A percentile compares a stretch with the other conserved stretches of the same genome.
phyloP scores from a whole-genome alignment of 1,140 invertebrate species.

The Drosophila nasuta region DNA sequence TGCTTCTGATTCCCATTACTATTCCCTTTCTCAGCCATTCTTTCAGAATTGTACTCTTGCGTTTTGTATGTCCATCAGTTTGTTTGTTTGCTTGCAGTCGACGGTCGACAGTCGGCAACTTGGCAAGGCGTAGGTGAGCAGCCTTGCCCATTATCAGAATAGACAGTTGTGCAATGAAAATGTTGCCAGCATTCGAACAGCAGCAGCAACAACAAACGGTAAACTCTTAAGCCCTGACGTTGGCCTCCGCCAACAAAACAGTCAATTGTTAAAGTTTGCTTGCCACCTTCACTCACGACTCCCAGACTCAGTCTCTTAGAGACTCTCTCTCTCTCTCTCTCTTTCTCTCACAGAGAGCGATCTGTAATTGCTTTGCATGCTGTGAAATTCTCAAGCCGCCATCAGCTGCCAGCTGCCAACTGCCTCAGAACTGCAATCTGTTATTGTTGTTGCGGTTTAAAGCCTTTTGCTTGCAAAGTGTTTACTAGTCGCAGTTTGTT shows the following conservation, averaged over 20 bases:
- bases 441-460: neutral
- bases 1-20: constrained; percentile 17
- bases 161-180: constrained; percentile 28
- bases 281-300: neutral
- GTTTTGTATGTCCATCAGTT: constrained; percentile 28
- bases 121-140: constrained; percentile 5
- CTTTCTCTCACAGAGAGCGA: neutral
- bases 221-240: constrained; percentile 26
- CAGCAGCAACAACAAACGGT: constrained; percentile 14
- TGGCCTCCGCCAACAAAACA: constrained; percentile 1
- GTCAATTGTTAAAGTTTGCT: constrained; percentile 39
- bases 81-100: constrained; percentile 12
- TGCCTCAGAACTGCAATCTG: neutral
- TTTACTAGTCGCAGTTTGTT: neutral
- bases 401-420: constrained; percentile 1
- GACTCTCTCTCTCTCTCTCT: neutral
- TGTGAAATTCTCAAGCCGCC: constrained; percentile 29
- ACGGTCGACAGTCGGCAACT: neutral
- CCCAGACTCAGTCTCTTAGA: neutral
- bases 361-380: constrained; percentile 31
- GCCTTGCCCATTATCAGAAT: constrained; percentile 49
- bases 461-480: neutral
- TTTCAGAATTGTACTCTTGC: constrained; percentile 6
- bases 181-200: constrained; percentile 19
- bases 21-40: constrained; percentile 11